A percentile compares a stretch with the other conserved stretches of the same genome.
Evolutionary conservation across 2,888 invertebrate genomes (phyloP).

Genomic region (Idaea biselata): DNA sequence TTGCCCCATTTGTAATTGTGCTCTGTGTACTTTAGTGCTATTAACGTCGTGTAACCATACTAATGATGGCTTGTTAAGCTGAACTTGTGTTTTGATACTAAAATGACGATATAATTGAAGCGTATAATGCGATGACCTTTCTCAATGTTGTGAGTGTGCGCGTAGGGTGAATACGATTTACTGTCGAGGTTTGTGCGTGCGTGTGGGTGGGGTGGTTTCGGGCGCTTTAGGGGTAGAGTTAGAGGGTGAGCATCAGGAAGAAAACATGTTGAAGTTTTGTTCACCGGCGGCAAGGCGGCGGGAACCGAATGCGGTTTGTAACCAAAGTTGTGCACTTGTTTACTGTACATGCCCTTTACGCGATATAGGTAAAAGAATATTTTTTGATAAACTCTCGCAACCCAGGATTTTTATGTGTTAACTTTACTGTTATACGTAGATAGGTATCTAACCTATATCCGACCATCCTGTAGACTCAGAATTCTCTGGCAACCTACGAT

Average conservation of each 20-base stretch:
- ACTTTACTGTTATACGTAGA: not conserved
- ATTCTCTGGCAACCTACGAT: too few species aligned
- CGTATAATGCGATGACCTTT: constrained; percentile 36
- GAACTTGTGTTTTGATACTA: constrained; percentile 17
- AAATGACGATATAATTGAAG: constrained; percentile 29
- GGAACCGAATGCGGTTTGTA: constrained; percentile 73
- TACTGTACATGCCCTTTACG: constrained; percentile 23
- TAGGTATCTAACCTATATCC: too few species aligned
- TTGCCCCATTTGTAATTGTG: constrained; percentile 36
- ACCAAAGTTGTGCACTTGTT: constrained; percentile 38
- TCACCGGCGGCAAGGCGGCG: constrained; percentile 79
- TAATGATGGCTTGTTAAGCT: constrained; percentile 26
- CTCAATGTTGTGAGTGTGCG: constrained; percentile 37
- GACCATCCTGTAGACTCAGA: too few species aligned
- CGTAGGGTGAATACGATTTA: constrained; percentile 25
- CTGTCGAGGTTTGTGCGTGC: constrained; percentile 28
- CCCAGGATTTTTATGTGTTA: not conserved
- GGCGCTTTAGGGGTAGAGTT: constrained; percentile 34
- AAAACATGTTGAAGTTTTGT: constrained; percentile 82
- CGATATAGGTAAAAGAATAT: constrained; percentile 18
- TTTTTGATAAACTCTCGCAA: constrained; percentile 14
- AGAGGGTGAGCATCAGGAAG: constrained; percentile 45
- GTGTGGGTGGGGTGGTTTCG: constrained; percentile 36
- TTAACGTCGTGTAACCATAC: constrained; percentile 33
- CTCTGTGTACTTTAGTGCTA: constrained; percentile 30